These are phyloP conservation scores for Zaprionus ornatus DNA, from an alignment of 1,140 invertebrate genomes.

Conservation along the genomic window DNA sequence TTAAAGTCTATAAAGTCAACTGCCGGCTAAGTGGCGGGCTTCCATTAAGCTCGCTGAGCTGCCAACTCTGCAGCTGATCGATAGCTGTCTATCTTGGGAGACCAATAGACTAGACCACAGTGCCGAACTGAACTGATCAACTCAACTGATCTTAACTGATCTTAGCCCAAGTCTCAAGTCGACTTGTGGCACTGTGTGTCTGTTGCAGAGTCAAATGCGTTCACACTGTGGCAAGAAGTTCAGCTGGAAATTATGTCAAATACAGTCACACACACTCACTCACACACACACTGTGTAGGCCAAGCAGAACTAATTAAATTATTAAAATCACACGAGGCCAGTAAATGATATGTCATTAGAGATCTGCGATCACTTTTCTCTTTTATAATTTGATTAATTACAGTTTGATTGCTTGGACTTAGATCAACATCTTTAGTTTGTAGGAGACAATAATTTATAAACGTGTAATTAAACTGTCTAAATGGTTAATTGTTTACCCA, in stretches of 20 bases:
- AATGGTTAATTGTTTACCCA: background rate
- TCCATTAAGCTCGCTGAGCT: constrained; percentile 80
- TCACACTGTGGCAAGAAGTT: constrained; percentile 35
- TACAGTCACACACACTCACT: background rate
- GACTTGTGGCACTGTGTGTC: background rate
- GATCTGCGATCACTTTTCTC: constrained; percentile 6
- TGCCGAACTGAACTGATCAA: constrained; percentile 23
- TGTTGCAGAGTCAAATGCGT: background rate
- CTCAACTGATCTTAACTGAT: constrained; percentile 4
- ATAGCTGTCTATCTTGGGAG: constrained; percentile 72
- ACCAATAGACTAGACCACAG: constrained; percentile 29
- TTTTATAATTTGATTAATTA: constrained; percentile 41
- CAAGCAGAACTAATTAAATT: constrained; percentile 15
- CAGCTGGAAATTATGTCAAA: background rate
- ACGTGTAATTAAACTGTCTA: background rate
- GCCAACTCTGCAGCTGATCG: constrained; percentile 78
- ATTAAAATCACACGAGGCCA: constrained; percentile 8
- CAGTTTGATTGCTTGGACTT: constrained; percentile 7
- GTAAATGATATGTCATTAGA: constrained; percentile 24
- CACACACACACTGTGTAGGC: background rate
- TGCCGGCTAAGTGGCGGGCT: constrained; percentile 77
- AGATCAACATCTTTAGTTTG: background rate
- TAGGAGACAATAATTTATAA: background rate
- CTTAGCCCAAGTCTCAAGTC: background rate
- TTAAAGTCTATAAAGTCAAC: constrained; percentile 71